A percentile compares a stretch with the other conserved stretches of the same genome.
Conservation (phyloP, 2,888 invertebrate species). For the Buathra laborator region DNA sequence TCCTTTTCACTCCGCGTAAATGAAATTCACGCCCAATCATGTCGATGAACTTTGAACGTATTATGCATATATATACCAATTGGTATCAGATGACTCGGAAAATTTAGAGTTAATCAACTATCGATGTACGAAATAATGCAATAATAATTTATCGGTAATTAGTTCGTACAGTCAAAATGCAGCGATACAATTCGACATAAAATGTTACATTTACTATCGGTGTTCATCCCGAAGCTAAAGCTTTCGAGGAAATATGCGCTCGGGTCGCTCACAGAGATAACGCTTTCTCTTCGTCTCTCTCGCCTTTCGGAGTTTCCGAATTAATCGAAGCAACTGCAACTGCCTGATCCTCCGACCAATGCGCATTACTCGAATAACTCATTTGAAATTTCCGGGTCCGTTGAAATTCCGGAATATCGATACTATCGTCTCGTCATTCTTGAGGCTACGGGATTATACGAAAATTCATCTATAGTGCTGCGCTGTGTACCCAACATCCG, state of each 20-base stretch:
- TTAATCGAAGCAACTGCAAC: conserved; percentile 25
- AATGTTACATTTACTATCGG: neutral
- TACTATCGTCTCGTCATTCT: conserved; percentile 14
- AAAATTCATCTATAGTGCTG: neutral
- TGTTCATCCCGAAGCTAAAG: neutral
- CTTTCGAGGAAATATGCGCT: conserved; percentile 11
- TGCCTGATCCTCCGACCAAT: neutral
- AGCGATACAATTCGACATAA: neutral
- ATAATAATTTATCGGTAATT: conserved; percentile 29
- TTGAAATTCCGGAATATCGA: conserved; percentile 22
- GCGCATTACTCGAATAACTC: conserved; percentile 29
- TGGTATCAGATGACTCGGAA: conserved; percentile 20
- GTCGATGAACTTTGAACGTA: neutral
- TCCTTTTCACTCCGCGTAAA: neutral
- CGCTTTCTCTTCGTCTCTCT: neutral
- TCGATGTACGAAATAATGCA: neutral
- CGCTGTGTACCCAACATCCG: no score
- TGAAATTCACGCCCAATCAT: neutral
- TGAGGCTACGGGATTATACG: neutral
- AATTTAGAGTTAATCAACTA: conserved; percentile 21
- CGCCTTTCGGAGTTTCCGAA: neutral
- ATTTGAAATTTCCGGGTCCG: conserved; percentile 10
- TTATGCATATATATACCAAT: neutral
- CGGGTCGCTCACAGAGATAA: neutral
- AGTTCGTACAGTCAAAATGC: neutral